A percentile compares a stretch with the other conserved stretches of the same genome.
Evolutionary conservation across 2,888 invertebrate species (phyloP).

Genomic region (Brachynemurus nebulosus): DNA sequence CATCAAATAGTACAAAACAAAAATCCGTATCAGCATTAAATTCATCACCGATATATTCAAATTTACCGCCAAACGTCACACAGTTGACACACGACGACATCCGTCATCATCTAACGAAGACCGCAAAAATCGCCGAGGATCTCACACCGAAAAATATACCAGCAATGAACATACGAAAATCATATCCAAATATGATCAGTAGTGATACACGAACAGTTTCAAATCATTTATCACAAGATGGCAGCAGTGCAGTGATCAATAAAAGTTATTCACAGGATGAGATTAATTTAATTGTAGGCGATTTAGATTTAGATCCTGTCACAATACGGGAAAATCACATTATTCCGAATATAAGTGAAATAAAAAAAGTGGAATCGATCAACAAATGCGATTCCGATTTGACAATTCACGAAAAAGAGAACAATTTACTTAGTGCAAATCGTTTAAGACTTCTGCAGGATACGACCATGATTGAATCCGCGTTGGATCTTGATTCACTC

Average conservation of each 20-base stretch:
- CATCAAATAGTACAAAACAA: constrained; percentile 16
- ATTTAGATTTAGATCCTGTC: constrained; percentile 39
- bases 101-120: too few species aligned
- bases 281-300: constrained; percentile 34
- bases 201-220: neutral
- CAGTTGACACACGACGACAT: too few species aligned
- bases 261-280: constrained; percentile 17
- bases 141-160: too few species aligned
- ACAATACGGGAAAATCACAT: constrained; percentile 29
- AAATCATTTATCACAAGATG: neutral
- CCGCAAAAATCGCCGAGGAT: too few species aligned
- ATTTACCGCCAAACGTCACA: constrained; percentile 24
- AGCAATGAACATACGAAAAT: too few species aligned
- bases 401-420: constrained; percentile 30
- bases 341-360: constrained; percentile 22
- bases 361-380: constrained; percentile 11
- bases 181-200: neutral
- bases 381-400: constrained; percentile 28
- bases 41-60: constrained; percentile 30
- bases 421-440: constrained; percentile 49
- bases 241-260: constrained; percentile 8
- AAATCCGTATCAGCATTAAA: constrained; percentile 23
- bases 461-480: constrained; percentile 84
- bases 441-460: constrained; percentile 66
- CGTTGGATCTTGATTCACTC: constrained; percentile 74